These are phyloP conservation scores for Oedothorax gibbosus DNA, from an alignment of 1,140 invertebrate species.

Conservation along the genomic window DNA sequence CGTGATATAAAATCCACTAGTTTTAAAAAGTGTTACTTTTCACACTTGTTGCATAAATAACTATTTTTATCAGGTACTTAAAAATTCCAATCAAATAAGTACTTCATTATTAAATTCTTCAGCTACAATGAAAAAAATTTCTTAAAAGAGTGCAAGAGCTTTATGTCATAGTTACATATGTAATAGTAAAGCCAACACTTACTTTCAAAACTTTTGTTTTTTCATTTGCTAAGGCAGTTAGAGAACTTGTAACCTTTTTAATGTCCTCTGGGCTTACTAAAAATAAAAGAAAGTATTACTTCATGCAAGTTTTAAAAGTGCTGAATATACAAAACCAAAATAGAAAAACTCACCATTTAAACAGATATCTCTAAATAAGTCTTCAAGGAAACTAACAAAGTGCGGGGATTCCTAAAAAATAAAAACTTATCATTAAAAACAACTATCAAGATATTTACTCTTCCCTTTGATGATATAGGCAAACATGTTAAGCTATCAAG, in stretches of 20 bases:
- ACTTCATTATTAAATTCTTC: no score
- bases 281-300: conserved; percentile 58
- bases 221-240: conserved; percentile 84
- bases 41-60: no score
- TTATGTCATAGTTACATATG: no score
- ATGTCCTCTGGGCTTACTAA: conserved; percentile 79
- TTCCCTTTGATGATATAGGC: no score
- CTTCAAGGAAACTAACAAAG: conserved; percentile 82
- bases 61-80: no score
- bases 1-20: no score
- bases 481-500: no score
- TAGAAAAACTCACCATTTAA: conserved; percentile 78
- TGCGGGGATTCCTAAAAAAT: conserved; percentile 74
- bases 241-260: conserved; percentile 82
- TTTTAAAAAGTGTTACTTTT: no score
- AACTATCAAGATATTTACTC: neutral
- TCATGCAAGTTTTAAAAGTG: no score
- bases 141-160: no score
- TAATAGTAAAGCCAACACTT: neutral
- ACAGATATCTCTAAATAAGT: conserved; percentile 81
- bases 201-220: conserved; percentile 78
- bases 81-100: no score
- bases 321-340: conserved; percentile 6
- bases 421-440: neutral
- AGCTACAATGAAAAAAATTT: no score